phyloP scores from a whole-genome alignment of 2,888 invertebrate genomes.

The Microctonus brassicae region DNA sequence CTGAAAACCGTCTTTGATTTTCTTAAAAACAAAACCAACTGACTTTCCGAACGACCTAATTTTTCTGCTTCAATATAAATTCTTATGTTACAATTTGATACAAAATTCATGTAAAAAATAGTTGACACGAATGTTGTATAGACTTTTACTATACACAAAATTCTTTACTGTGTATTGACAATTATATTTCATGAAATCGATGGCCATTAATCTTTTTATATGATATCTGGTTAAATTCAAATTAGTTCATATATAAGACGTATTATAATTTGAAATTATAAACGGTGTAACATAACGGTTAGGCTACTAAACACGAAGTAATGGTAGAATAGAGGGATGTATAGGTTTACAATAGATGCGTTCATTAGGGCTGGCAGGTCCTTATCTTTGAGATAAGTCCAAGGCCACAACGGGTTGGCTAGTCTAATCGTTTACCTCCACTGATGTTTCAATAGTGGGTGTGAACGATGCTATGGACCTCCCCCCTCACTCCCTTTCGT shows the following conservation, averaged over 20 bases:
- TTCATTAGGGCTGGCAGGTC: conserved; percentile 64
- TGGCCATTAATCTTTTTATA: neutral
- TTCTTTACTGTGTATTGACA: too few relatives aligned
- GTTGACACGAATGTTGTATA: too few relatives aligned
- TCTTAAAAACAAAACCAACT: too few relatives aligned
- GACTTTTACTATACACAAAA: too few relatives aligned
- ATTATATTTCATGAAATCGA: too few relatives aligned
- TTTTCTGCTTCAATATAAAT: too few relatives aligned
- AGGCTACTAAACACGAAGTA: conserved; percentile 32
- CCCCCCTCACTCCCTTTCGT: conserved; percentile 4
- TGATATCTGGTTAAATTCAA: conserved; percentile 19
- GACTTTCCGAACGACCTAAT: too few relatives aligned
- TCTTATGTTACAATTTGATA: too few relatives aligned
- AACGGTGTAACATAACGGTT: conserved; percentile 16
- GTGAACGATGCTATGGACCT: conserved; percentile 33
- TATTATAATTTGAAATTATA: conserved; percentile 18
- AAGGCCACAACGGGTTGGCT: conserved; percentile 48
- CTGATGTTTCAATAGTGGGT: conserved; percentile 22
- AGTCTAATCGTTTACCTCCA: conserved; percentile 34
- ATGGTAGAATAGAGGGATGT: conserved; percentile 37
- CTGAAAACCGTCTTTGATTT: too few relatives aligned
- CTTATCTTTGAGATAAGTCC: conserved; percentile 62
- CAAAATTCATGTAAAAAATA: too few relatives aligned
- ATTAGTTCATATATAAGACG: conserved; percentile 26
- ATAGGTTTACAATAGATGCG: conserved; percentile 59